Percentiles rank a stretch among this genome's conserved stretches.
Conservation (phyloP, 1,140 invertebrate genomes). For the Bombus affinis region DNA sequence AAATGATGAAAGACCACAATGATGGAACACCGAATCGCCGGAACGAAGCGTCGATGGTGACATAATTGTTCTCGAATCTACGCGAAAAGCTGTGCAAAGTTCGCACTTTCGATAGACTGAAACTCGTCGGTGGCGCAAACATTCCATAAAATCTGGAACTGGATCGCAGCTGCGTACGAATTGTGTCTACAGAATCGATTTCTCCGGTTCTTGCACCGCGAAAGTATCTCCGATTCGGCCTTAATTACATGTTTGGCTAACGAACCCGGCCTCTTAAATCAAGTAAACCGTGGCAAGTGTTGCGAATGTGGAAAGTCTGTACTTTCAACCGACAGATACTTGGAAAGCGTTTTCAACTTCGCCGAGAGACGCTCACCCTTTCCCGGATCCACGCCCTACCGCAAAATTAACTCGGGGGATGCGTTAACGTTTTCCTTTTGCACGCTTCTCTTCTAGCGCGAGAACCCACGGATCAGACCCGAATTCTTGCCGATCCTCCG, state of each 20-base stretch:
- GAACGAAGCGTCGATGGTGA: too few species aligned
- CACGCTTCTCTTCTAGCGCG: background rate
- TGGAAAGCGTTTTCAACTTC: slow-evolving; percentile 8
- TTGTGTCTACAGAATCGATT: slow-evolving; percentile 21
- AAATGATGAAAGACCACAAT: background rate
- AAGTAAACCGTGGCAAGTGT: slow-evolving; percentile 45
- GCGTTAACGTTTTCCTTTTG: background rate
- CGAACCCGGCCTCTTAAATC: slow-evolving; percentile 58
- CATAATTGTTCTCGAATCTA: slow-evolving; percentile 15
- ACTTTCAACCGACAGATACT: slow-evolving; percentile 4
- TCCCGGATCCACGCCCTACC: background rate
- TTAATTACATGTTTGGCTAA: slow-evolving; percentile 68
- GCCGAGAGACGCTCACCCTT: background rate
- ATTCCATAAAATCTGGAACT: slow-evolving; percentile 33
- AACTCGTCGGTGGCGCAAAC: slow-evolving; percentile 1
- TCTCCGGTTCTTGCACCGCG: background rate
- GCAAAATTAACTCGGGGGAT: slow-evolving; percentile 17
- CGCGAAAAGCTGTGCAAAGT: background rate
- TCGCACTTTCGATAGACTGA: background rate
- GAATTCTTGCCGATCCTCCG: background rate
- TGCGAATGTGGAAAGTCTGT: background rate
- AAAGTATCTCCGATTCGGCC: slow-evolving; percentile 23
- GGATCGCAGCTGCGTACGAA: slow-evolving; percentile 28
- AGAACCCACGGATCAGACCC: background rate
- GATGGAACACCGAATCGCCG: too few species aligned